Evolutionary conservation across 2,113 vertebrate species (phyloP), one percentile per base, ranked within the genome.

Genomic region (Psettodes erumei): DNA sequence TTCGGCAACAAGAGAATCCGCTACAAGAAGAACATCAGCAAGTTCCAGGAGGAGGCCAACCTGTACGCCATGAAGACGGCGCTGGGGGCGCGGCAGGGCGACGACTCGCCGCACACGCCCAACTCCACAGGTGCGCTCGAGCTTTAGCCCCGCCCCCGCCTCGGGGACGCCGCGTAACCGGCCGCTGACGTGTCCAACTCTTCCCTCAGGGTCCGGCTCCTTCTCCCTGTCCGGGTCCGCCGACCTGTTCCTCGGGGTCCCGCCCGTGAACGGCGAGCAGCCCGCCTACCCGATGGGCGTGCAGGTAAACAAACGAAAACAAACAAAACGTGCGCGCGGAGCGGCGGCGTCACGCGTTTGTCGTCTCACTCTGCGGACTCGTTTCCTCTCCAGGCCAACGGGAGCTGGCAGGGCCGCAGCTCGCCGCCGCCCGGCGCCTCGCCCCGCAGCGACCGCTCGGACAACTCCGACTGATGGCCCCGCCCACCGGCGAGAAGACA

Each of bases 1-100:
- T 97, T 97, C 85, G 96, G 96, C 77, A 97, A 97, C 91, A 97
- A 97, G 88, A 93, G 96, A 82, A 97, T 97, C 84, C 94, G 96
- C 78, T 97, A 97, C 90, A 97, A 97, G 94, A 97, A 97, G 89
- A 97, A 97, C 85, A 97, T 97, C 18, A 93, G 96, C 38, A 97
- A 97, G 91, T 97, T 97, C 91, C 96, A 97, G 75, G 96, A 97
- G 75, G 96, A 97, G 83, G 96, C 96, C 61, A 97, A 97, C 87
- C 94, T 97, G 40, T 97, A 97, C 5, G 95, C 96, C 38, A 96
- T 96, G 93, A 97, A 97, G 93, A 97, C 96, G 0, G 96, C 96
- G 0, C 86, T 96, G 56, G 96, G 93, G 5, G 94, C 94, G 48
- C 91, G 95, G 63, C 96, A 95, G 91, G 95, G 94, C 33, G 94